Evolutionary conservation across 2,113 vertebrate species (phyloP), one percentile per base, ranked within the genome.

Genomic region (Daubentonia madagascariensis): DNA sequence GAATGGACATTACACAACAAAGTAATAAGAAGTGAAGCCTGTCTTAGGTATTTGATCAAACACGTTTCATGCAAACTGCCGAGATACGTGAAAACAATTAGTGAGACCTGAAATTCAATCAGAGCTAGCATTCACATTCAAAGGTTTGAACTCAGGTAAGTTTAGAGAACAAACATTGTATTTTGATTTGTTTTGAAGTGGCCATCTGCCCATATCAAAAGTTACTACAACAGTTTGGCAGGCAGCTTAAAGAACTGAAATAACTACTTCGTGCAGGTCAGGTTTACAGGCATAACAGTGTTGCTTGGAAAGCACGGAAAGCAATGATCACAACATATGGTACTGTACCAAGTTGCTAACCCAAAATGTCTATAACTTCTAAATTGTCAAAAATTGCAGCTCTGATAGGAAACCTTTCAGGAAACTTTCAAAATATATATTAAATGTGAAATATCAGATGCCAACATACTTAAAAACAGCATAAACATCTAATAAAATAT

Each of bases 101-200:
- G 6, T 70, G 17, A 85, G 35, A 93, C 17, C 16, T 37, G 20
- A 95, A 94, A 85, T 72, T 59, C 73, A 90, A 30, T 96, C 91
- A 93, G 45, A 94, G 48, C 25, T 35, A 97, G 30, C 10, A 78
- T 91, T 91, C 37, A 45, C 43, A 67, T 85, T 89, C n/a, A 61
- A 85, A 97, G 40, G 67, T 78, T 68, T 78, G 43, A 67, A 72
- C 93, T 93, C 61, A 86, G 5, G 8, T 65, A 91, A 23, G 32
- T 75, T 93, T 52, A 91, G 68, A 96, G 28, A 89, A 40, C 4
- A 93, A 81, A 67, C 37, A 52, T 68, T 86, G 0, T 75, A 54
- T 92, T 70, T 86, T 94, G 67, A 85, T 92, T 80, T 88, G 50
- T 85, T 97, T 86, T 93, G 72, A 98, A 89, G 72, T 95, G 45